phyloP scores from a whole-genome alignment of 1,140 invertebrate species.

The Melanaphis sacchari region DNA sequence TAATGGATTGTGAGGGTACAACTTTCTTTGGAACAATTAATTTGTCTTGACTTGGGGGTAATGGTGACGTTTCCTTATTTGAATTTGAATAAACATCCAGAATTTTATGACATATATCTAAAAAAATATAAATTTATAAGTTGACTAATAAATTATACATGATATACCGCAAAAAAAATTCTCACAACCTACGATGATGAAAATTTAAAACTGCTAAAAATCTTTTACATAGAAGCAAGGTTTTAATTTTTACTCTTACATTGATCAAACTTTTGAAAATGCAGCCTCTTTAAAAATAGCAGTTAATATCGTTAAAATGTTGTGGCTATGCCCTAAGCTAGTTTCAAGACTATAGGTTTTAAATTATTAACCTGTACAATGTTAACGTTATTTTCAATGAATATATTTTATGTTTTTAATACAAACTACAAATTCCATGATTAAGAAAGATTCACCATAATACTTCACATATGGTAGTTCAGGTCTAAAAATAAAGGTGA shows the following conservation, averaged over 20 bases:
- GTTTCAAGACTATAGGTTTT: no score
- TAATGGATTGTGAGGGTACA: slow-evolving; percentile 44
- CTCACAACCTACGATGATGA: no score
- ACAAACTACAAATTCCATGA: no score
- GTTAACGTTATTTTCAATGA: no score
- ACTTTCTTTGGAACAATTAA: slow-evolving; percentile 49
- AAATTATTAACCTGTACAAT: no score
- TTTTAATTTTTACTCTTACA: not conserved
- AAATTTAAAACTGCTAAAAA: no score
- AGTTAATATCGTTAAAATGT: not conserved
- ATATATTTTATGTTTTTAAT: no score
- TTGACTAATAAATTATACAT: not conserved
- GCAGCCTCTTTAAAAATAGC: not conserved
- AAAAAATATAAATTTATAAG: slow-evolving; percentile 60
- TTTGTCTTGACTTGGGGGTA: slow-evolving; percentile 43
- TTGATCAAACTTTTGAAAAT: not conserved
- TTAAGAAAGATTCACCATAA: no score
- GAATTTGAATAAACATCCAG: slow-evolving; percentile 80
- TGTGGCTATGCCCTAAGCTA: no score
- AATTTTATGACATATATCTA: slow-evolving; percentile 96
- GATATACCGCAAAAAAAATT: no score
- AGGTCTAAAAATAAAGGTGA: no score
- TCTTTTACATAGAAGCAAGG: not conserved
- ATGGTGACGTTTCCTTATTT: slow-evolving; percentile 22
- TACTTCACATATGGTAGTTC: no score